Evolutionary conservation across 2,797 vertebrate species (phyloP), one percentile per base, ranked within the genome.

Genomic region (Glyptemys insculpta): DNA sequence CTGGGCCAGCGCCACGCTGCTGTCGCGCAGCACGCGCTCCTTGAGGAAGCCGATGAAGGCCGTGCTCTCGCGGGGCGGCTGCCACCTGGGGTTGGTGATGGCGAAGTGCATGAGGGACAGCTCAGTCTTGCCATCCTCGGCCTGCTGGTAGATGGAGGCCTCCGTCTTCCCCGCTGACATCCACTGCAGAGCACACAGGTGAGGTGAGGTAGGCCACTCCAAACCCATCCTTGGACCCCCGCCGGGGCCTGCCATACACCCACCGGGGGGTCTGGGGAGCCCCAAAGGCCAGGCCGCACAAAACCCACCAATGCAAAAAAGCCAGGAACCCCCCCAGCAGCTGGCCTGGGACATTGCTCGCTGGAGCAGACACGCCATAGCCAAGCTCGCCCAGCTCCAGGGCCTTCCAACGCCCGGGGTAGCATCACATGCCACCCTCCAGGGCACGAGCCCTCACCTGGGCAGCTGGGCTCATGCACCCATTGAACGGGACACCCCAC

Each of bases 101-200:
- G 99, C 99, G 65, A 99, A 99, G 97, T 99, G 99, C 99, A 99
- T 99, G 91, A 99, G 99, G 1, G 99, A 99, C 92, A 99, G 97
- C 95, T 99, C 99, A 0, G 99, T 99, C 97, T 99, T 99, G 79
- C 99, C 99, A 0, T 99, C 99, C 95, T 99, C 99, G 0, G 99
- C 99, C 97, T 99, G 99, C 97, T 99, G 99, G 98, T 99, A 99
- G 95, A 99, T 99, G 8, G 99, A 99, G 6, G 99, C 99, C 96
- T 99, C 99, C 0, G 99, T 99, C 98, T 99, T 99, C 12, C 99
- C 99, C 8, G 98, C 99, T 0, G 99, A 99, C 98, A 99, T 99
- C 99, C 99, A 99, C 99, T 99, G 94, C 3, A 6, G 87, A 95
- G 56, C 85, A 95, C 47, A 84, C 15, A 91, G 25, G 92, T 0